Evolutionary conservation across 2,888 invertebrate genomes (phyloP), one percentile per base, ranked within the genome.

Genomic region (Cephus sareptanus): DNA sequence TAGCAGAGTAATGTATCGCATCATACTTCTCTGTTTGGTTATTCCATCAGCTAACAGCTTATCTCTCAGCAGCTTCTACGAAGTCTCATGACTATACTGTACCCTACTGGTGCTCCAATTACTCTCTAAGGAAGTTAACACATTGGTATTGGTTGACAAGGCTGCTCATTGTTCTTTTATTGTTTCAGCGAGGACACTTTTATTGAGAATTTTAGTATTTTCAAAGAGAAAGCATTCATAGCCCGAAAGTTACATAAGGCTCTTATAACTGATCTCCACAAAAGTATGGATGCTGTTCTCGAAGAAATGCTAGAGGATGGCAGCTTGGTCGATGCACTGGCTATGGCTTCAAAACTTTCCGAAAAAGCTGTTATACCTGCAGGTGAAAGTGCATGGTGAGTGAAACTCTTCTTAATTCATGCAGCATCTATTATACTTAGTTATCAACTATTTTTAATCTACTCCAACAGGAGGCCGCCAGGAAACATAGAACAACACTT

Each of bases 391-490:
- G 84, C 85, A 69, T 90, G 90, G 90, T 89, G 77, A 79, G 80
- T 78, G 71, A n/a, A n/a, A 56, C 68, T 70, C 76, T 56, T 33
- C 33, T 33, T 69, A 30, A 70, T 70, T 11, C 0, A 15, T 40
- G 15, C 4, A 40, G 40, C 40, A 40, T 13, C 0, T 56, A 30
- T 74, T 69, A 74, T 74, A 71, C 35, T 71, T 35, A 3, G 1
- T 30, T n/a, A 33, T 33, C 23, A 70, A 77, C 4, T n/a, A 34
- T 75, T 34, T 35, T 40, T 40, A 4, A 4, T 73, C 56, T 77
- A 23, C 80, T 69, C 40, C 69, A 35, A 23, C 77, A 90, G 90
- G 90, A 85, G 90, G 79, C 90, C 90, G 35, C 90, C 90, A 1
- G 90, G 90, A 23, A 77, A 90, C 75, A 87, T 90, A 12, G 73